Evolutionary conservation across 2,888 invertebrate genomes (phyloP).

Genomic region (Steinernema scapterisci): DNA sequence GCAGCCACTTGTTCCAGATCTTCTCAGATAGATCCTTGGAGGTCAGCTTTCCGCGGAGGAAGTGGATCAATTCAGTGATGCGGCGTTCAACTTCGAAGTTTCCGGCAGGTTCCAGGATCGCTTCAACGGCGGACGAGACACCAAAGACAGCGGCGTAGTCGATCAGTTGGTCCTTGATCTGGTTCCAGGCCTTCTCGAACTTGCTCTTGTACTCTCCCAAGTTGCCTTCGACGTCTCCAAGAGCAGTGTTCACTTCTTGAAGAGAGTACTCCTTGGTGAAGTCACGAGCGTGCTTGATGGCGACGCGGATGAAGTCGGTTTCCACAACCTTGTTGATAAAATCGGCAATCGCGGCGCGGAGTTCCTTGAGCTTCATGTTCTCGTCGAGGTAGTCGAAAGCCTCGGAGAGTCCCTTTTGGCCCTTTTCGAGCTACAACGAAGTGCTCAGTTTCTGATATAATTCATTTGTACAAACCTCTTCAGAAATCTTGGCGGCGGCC

Average conservation of each 20-base stretch:
- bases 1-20: constrained; percentile 25
- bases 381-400: constrained; percentile 20
- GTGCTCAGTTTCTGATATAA: neutral
- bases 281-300: constrained; percentile 19
- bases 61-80: constrained; percentile 8
- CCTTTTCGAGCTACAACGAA: neutral
- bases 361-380: constrained; percentile 30
- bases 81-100: constrained; percentile 19
- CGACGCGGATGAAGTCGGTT: constrained; percentile 1
- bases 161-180: constrained; percentile 25
- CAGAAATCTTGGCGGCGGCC: neutral
- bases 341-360: neutral
- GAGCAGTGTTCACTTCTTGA: constrained; percentile 5
- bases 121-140: constrained; percentile 24
- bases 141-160: constrained; percentile 26
- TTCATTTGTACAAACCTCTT: neutral
- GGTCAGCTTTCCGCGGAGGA: constrained; percentile 10
- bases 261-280: constrained; percentile 12
- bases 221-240: constrained; percentile 6
- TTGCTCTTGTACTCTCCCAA: constrained; percentile 10
- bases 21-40: constrained; percentile 17
- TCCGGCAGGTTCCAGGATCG: neutral
- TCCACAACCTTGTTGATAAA: constrained; percentile 19
- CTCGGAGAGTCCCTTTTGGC: constrained; percentile 10
- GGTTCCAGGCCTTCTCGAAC: constrained; percentile 22